A percentile compares a stretch with the other conserved stretches of the same genome.
Conservation (phyloP, 2,797 vertebrate genomes). For the Nothura maculosa region DNA sequence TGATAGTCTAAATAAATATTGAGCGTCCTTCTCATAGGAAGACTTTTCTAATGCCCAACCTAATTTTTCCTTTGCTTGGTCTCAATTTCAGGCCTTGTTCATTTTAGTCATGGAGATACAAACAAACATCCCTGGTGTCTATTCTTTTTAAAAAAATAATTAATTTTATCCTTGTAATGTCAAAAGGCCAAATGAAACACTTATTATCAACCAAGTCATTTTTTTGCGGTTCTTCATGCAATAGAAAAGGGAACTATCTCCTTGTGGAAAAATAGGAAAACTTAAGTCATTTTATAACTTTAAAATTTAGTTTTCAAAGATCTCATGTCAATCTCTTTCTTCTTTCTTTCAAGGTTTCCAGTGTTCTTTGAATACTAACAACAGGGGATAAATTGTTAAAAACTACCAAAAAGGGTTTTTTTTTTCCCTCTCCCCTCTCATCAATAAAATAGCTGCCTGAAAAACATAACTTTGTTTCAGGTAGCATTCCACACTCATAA, state of each 20-base stretch:
- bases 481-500: background rate
- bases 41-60: background rate
- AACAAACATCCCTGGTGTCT: background rate
- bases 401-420: background rate
- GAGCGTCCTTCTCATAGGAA: background rate
- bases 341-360: background rate
- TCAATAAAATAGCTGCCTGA: background rate
- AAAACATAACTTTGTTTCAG: background rate
- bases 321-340: accelerated
- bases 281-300: background rate
- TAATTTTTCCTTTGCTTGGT: background rate
- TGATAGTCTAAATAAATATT: conserved; percentile 9
- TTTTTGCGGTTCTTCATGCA: background rate
- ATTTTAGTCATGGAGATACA: background rate
- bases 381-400: background rate
- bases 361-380: background rate
- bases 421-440: too few species aligned
- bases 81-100: background rate
- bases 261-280: background rate
- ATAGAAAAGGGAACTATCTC: background rate
- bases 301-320: background rate
- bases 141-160: background rate
- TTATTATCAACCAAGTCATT: background rate
- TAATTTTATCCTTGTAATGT: background rate
- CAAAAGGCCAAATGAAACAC: conserved; percentile 4